A percentile compares a stretch with the other conserved stretches of the same genome.
Conservation (phyloP, 1,140 invertebrate species). For the Steinernema khuongi region DNA sequence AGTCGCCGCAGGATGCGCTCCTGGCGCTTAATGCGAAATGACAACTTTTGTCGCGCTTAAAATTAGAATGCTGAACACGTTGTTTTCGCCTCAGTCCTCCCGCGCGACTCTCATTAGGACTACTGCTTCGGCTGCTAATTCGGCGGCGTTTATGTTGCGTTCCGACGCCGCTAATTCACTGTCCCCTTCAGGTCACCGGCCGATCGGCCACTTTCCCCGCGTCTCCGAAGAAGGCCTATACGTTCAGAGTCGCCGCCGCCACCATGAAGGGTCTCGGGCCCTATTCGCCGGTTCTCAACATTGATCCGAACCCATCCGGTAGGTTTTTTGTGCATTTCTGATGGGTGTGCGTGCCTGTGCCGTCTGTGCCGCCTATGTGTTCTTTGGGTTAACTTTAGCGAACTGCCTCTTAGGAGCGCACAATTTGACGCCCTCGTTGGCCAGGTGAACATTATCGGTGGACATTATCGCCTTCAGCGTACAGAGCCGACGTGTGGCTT, state of each 20-base stretch:
- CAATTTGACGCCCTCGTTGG: not conserved
- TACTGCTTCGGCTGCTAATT: not conserved
- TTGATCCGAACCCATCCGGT: constrained; percentile 42
- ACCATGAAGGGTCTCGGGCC: constrained; percentile 55
- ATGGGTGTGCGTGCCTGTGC: not conserved
- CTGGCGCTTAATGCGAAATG: not conserved
- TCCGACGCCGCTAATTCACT: not conserved
- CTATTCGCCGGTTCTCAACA: constrained; percentile 45
- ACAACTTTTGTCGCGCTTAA: not conserved
- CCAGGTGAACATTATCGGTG: constrained; percentile 4
- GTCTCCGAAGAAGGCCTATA: constrained; percentile 42
- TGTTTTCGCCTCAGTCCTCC: not conserved
- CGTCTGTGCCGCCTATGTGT: not conserved
- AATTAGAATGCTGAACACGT: not conserved
- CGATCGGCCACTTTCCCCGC: constrained; percentile 42
- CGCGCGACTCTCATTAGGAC: not conserved
- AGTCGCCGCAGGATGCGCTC: not conserved
- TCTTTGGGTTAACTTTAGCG: not conserved
- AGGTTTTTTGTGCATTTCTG: not conserved
- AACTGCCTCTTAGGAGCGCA: too few species aligned
- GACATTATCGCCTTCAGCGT: not conserved
- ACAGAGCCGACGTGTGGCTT: not conserved
- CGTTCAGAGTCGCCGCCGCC: constrained; percentile 51
- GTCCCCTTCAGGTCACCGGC: constrained; percentile 39
- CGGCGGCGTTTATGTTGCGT: not conserved